phyloP scores from a whole-genome alignment of 1,140 invertebrate genomes.

The Neodiprion fabricii region DNA sequence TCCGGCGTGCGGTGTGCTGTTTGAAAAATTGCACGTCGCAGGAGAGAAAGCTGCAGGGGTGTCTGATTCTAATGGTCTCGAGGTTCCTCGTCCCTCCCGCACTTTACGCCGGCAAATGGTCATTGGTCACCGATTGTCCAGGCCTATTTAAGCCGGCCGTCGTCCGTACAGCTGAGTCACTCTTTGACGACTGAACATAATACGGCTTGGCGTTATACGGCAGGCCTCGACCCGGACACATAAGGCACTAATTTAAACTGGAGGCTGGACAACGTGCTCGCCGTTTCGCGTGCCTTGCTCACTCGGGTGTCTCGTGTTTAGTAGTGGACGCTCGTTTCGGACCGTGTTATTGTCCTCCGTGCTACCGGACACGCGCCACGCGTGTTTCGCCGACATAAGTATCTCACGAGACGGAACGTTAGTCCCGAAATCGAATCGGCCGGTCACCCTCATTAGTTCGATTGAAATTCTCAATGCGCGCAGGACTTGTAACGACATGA shows the following conservation, averaged over 20 bases:
- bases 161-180: slow-evolving; percentile 35
- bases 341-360: background rate
- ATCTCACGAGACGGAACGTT: background rate
- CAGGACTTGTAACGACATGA: too few species aligned
- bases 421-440: background rate
- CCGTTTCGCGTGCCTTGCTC: too few species aligned
- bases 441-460: background rate
- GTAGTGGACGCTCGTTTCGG: background rate
- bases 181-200: slow-evolving; percentile 24
- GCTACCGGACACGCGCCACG: too few species aligned
- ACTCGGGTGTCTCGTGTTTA: background rate
- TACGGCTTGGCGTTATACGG: background rate
- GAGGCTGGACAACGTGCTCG: background rate
- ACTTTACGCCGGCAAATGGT: slow-evolving; percentile 42
- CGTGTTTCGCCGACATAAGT: background rate
- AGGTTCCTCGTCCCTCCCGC: background rate
- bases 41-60: slow-evolving; percentile 31
- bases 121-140: slow-evolving; percentile 39
- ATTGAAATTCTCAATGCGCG: background rate
- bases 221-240: background rate
- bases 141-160: slow-evolving; percentile 36
- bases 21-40: too few species aligned
- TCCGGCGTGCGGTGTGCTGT: background rate
- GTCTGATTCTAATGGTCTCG: slow-evolving; percentile 55
- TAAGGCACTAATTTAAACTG: slow-evolving; percentile 18